Evolutionary conservation across 2,797 vertebrate genomes (phyloP).

Genomic region (Esox masquinongy): DNA sequence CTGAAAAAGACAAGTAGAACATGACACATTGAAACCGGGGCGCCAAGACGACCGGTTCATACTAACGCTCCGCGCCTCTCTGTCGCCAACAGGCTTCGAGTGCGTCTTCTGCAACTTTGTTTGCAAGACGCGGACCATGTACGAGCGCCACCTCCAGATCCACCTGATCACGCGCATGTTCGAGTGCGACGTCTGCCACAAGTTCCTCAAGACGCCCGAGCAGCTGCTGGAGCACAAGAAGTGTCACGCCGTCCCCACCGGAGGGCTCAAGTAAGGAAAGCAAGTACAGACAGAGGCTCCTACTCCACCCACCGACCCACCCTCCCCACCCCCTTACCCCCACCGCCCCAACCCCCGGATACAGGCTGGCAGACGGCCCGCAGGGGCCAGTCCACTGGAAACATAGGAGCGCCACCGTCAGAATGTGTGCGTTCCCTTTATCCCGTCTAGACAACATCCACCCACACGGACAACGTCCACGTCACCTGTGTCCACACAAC

Average conservation of each 20-base stretch:
- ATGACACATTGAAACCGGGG: no score
- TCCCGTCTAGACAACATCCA: no score
- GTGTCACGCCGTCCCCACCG: conserved; percentile 98
- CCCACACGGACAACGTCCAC: no score
- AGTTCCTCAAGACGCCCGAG: conserved; percentile 99
- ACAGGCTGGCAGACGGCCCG: conserved; percentile 7
- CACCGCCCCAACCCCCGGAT: conserved; percentile 37
- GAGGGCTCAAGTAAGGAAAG: conserved; percentile 99
- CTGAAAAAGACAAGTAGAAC: no score
- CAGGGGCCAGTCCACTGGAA: no score
- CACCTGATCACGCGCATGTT: conserved; percentile 99
- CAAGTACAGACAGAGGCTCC: conserved; percentile 89
- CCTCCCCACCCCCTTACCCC: conserved; percentile 25
- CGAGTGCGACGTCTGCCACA: conserved; percentile 98
- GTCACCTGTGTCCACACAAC: no score
- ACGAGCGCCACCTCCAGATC: conserved; percentile 97
- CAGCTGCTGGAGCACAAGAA: conserved; percentile 99
- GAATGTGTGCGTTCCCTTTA: no score
- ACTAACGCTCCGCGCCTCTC: background rate
- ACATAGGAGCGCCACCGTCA: no score
- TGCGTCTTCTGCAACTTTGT: conserved; percentile 99
- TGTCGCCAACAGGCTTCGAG: conserved; percentile 86
- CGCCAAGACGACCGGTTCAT: background rate
- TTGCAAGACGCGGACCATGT: conserved; percentile 98
- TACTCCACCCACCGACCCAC: conserved; percentile 51